These are phyloP conservation scores for Cotesia chilonis DNA, from an alignment of 1,140 invertebrate genomes.

Conservation along the genomic window DNA sequence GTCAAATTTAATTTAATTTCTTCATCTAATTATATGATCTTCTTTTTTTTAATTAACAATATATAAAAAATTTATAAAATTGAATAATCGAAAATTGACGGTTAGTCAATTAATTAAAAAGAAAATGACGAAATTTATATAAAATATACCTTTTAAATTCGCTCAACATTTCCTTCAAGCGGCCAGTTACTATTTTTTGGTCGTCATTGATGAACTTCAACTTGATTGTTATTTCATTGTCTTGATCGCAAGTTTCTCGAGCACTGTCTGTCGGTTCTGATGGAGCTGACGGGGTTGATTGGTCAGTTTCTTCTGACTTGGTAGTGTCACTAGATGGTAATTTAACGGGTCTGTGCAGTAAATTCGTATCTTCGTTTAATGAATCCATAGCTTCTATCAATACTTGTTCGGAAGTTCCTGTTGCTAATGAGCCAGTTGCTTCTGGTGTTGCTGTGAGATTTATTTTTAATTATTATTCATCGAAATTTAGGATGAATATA, in stretches of 20 bases:
- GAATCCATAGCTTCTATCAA: conserved; percentile 63
- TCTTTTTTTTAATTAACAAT: too few species aligned
- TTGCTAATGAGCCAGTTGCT: conserved; percentile 32
- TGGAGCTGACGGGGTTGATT: conserved; percentile 8
- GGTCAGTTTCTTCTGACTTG: too few species aligned
- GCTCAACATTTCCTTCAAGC: conserved; percentile 77
- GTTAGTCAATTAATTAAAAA: too few species aligned
- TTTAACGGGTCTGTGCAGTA: conserved; percentile 41
- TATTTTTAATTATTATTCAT: too few species aligned
- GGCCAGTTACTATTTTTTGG: conserved; percentile 80
- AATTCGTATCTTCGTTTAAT: conserved; percentile 47
- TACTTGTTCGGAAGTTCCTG: conserved; percentile 51
- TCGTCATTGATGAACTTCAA: conserved; percentile 90
- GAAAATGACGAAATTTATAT: too few species aligned
- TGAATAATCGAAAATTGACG: too few species aligned
- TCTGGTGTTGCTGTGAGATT: conserved; percentile 37
- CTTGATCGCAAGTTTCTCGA: conserved; percentile 37
- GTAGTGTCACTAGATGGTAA: conserved; percentile 31
- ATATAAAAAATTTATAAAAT: too few species aligned
- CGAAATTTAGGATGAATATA: too few species aligned
- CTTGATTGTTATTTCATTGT: conserved; percentile 75
- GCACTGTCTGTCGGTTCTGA: conserved; percentile 17
- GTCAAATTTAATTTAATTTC: too few species aligned
- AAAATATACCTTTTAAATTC: conserved; percentile 80
- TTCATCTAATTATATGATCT: too few species aligned